Conservation (phyloP, 2,888 invertebrate genomes). For the Drosophila nr. fundita region DNA sequence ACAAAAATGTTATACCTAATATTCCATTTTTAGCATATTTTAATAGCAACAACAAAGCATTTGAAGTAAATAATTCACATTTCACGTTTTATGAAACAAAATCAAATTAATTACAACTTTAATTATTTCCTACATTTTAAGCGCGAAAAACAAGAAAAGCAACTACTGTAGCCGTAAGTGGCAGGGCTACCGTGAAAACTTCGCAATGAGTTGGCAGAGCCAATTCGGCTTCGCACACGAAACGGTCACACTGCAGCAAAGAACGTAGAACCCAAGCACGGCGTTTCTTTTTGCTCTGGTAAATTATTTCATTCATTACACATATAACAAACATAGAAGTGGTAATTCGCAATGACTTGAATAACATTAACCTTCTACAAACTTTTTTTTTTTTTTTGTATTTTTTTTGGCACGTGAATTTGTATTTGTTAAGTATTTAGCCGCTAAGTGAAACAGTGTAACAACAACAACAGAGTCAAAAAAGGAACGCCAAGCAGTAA, state of each 20-base stretch:
- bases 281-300: slow-evolving; percentile 54
- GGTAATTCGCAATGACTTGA: slow-evolving; percentile 64
- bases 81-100: neutral
- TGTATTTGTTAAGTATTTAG: slow-evolving; percentile 65
- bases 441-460: slow-evolving; percentile 63
- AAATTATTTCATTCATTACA: slow-evolving; percentile 40
- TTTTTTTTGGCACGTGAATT: slow-evolving; percentile 75
- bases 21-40: neutral
- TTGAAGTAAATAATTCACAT: neutral
- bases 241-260: slow-evolving; percentile 51
- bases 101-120: neutral
- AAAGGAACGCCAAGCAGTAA: slow-evolving; percentile 40
- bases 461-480: slow-evolving; percentile 36
- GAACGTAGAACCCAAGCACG: slow-evolving; percentile 49
- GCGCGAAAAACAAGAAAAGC: neutral
- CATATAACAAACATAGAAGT: slow-evolving; percentile 28
- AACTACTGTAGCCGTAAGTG: neutral
- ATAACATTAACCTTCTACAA: slow-evolving; percentile 42
- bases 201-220: slow-evolving; percentile 16
- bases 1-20: neutral
- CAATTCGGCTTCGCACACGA: fast-evolving
- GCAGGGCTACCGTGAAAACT: neutral
- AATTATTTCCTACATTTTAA: neutral
- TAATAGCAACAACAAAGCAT: neutral
- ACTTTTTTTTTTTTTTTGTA: slow-evolving; percentile 59